Evolutionary conservation across 2,113 vertebrate genomes (phyloP).

Genomic region (Lamprotornis superbus): DNA sequence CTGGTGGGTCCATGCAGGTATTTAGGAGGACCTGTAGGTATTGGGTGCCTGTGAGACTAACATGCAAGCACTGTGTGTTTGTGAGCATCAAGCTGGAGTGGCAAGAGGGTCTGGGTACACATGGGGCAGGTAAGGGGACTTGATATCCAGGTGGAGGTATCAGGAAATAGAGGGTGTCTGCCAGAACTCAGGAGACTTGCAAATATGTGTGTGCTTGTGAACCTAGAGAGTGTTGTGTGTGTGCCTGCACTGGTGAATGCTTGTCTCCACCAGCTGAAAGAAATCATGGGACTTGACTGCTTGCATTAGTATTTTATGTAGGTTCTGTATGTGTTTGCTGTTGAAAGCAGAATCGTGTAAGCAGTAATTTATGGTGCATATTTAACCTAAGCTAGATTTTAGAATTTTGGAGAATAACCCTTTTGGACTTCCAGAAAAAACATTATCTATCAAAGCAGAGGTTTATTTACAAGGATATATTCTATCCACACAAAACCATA

Average conservation of each 20-base stretch:
- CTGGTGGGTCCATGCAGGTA: neutral
- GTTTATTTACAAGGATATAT: neutral
- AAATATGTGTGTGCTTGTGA: neutral
- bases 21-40: rapidly evolving
- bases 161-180: neutral
- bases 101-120: neutral
- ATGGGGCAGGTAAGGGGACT: neutral
- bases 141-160: neutral
- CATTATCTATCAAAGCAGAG: neutral
- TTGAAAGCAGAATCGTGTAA: neutral
- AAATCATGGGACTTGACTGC: neutral
- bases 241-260: neutral
- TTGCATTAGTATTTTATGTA: neutral
- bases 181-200: neutral
- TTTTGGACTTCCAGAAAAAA: neutral
- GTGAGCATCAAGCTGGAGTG: neutral
- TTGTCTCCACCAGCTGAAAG: neutral
- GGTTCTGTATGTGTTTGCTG: neutral
- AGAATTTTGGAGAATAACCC: neutral
- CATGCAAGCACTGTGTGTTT: neutral
- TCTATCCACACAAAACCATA: neutral
- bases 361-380: neutral
- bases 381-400: neutral
- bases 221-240: too few relatives aligned
- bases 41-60: neutral